Base-by-base conservation (phyloP, 2,888 invertebrate species). In the Acronicta alni region DNA sequence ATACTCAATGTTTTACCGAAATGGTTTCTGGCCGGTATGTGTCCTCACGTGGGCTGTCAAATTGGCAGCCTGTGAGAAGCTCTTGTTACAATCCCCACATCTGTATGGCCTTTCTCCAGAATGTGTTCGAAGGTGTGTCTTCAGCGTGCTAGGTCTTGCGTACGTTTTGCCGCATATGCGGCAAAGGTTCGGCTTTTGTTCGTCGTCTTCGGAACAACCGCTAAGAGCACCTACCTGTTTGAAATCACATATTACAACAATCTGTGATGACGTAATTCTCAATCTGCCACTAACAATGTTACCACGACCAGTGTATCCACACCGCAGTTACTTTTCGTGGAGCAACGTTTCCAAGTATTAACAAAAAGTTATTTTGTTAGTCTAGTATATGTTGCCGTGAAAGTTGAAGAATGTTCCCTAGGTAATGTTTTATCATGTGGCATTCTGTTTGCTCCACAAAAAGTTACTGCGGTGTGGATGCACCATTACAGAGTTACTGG, bases 41-140 rank as follows among this genome's bases (percentile, higher is more conserved):
- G 98, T 98, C 75, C 98, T 95, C 16, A 99, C 98, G 89, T 99
- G 99, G 12, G 99, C 99, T 9, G 99, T 99, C 75, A 99, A 94
- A 93, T 99, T 99, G 69, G 99, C 99, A 43, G 99, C 99, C 92
- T 99, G 99, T 46, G 98, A 98, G 93, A 99, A 99, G 74, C 98
- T 98, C 90, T 99, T 99, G 88, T 97, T 97, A 93, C 99, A 99
- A 83, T 98, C 98, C 48, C 97, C 97, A 88, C 99, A 99, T 57
- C 97, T 95, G 89, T 98, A 93, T 0, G 98, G 98, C 77, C 99
- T 96, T 89, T 99, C 99, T 0, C 99, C 99, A 3, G 98, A 98
- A 89, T 99, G 99, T 0, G 99, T 99, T 53, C 99, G 95, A 57
- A 99, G 95, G 90, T 99, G 99, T 0, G 99, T 99, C 95, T 99